Conservation (phyloP, 2,888 invertebrate genomes). For the Anthrax anthrax region DNA sequence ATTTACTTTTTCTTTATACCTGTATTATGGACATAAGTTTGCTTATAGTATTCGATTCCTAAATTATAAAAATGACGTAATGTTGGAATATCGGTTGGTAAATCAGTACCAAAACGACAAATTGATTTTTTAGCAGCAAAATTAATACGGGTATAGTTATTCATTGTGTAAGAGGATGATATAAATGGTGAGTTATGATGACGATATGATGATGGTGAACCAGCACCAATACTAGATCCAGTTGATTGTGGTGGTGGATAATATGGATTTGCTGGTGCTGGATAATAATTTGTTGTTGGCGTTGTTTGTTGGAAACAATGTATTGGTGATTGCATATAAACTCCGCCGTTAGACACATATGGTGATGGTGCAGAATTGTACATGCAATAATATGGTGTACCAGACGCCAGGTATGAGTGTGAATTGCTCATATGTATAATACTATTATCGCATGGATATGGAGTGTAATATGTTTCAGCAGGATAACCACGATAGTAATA, state of each 20-base stretch:
- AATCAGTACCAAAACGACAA: slow-evolving; percentile 21
- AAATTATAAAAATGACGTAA: slow-evolving; percentile 53
- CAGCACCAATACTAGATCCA: background rate
- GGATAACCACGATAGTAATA: slow-evolving; percentile 1
- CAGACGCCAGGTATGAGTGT: background rate
- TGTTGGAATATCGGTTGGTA: slow-evolving; percentile 41
- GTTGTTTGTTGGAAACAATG: background rate
- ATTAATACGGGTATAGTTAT: slow-evolving; percentile 16
- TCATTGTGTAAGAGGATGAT: too few relatives aligned
- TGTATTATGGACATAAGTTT: background rate
- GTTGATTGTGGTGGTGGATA: background rate
- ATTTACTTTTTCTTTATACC: too few relatives aligned
- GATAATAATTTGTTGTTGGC: background rate
- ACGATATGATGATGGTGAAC: background rate
- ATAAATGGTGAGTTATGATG: too few relatives aligned
- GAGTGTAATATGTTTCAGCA: slow-evolving; percentile 6
- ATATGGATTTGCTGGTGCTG: background rate
- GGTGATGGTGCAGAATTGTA: slow-evolving; percentile 4
- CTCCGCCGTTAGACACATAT: background rate
- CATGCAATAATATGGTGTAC: slow-evolving; percentile 10
- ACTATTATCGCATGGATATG: slow-evolving; percentile 5
- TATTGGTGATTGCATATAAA: slow-evolving; percentile 2
- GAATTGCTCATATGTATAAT: slow-evolving; percentile 2
- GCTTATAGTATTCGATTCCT: slow-evolving; percentile 39
- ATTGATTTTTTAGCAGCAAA: slow-evolving; percentile 22